A percentile compares a stretch with the other conserved stretches of the same genome.
Evolutionary conservation across 2,113 vertebrate genomes (phyloP).

Genomic region (Erythrolamprus reginae): DNA sequence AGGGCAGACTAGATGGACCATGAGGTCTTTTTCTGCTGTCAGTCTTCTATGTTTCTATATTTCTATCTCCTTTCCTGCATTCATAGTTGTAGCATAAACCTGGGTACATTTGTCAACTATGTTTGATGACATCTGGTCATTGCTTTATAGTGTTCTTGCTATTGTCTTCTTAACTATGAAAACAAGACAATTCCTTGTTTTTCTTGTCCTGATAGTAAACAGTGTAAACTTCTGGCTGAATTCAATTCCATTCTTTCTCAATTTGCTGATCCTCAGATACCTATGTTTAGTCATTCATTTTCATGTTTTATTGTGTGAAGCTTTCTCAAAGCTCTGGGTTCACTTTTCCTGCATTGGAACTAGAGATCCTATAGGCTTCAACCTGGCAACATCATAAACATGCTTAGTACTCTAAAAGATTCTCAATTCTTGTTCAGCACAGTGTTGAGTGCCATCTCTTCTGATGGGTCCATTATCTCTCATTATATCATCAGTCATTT

Average conservation of each 20-base stretch:
- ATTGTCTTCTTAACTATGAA: background rate
- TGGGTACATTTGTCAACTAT: background rate
- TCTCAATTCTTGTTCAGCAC: background rate
- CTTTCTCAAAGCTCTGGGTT: background rate
- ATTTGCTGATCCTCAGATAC: background rate
- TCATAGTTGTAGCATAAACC: background rate
- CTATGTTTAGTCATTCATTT: background rate
- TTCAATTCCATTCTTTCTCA: background rate
- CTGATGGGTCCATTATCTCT: background rate
- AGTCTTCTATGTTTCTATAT: no score
- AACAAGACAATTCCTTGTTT: background rate
- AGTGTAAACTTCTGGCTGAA: background rate
- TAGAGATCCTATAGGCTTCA: background rate
- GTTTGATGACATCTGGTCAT: background rate
- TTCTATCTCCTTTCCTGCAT: background rate
- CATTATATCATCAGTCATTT: background rate
- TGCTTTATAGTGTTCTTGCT: background rate
- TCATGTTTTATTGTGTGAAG: background rate
- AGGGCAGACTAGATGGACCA: no score
- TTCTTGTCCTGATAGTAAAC: background rate
- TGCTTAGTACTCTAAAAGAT: background rate
- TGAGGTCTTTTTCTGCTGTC: no score
- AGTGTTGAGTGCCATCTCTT: background rate
- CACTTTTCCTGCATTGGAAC: background rate
- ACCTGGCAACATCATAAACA: background rate